Evolutionary conservation across 2,888 invertebrate species (phyloP).

Genomic region (Siphonodentalium dalli): DNA sequence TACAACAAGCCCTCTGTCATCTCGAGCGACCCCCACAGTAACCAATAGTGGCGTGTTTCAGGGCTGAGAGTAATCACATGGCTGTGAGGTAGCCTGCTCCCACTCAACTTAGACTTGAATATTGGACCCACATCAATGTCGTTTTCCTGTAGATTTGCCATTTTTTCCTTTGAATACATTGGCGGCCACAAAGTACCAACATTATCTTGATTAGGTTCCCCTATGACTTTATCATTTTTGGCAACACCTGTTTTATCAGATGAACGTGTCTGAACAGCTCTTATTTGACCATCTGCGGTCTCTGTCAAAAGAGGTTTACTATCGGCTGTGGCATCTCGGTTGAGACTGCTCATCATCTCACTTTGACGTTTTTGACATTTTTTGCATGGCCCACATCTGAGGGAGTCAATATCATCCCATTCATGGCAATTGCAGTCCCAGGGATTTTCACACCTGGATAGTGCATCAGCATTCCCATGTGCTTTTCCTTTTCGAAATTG

Average conservation of each 20-base stretch:
- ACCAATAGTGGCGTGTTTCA: constrained; percentile 12
- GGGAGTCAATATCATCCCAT: constrained; percentile 2
- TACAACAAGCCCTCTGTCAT: constrained; percentile 1
- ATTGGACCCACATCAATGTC: not conserved
- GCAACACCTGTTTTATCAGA: too few species aligned
- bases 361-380: constrained; percentile 4
- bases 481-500: constrained; percentile 18
- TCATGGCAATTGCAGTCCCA: constrained; percentile 1
- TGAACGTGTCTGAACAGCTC: too few species aligned
- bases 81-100: not conserved
- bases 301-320: too few species aligned
- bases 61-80: constrained; percentile 5
- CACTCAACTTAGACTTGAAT: not conserved
- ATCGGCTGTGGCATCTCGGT: too few species aligned
- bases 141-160: not conserved
- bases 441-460: constrained; percentile 16
- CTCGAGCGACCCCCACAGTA: constrained; percentile 6
- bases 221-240: too few species aligned
- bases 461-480: constrained; percentile 14
- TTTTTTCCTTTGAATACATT: too few species aligned
- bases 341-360: too few species aligned
- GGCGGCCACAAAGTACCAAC: too few species aligned
- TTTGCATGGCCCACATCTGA: constrained; percentile 5
- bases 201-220: too few species aligned
- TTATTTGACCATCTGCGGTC: too few species aligned